Base-by-base conservation (phyloP, 2,888 invertebrate genomes). In the Lobophora halterata region DNA sequence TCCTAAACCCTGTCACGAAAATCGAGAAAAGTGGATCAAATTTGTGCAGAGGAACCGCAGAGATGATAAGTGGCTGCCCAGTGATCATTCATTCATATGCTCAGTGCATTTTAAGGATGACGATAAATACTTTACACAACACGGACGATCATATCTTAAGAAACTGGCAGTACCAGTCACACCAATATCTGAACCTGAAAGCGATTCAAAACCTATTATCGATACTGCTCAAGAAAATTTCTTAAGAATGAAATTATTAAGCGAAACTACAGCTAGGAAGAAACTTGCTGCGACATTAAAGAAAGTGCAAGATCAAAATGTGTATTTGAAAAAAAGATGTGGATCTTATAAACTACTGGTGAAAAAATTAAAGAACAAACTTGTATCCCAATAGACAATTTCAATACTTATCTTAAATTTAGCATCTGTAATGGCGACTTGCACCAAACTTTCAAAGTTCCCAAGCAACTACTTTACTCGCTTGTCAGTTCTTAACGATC, bases 191-290 rank as follows among this genome's bases (percentile, higher is more conserved):
- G n/a, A n/a, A n/a, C n/a, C n/a, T 5, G 14, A 5, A n/a, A 53
- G 52, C 27, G 31, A 33, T 10, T 51, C 49, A 1, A 42, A 54
- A 18, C 51, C 44, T 19, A 43, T 54, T 27, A 51, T 51, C 40
- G 52, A 58, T 35, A 51, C 39, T n/a, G 51, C 53, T 3, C 29
- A 39, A 27, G 48, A 55, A 49, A 54, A 49, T 17, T 14, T 33
- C 2, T 33, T 56, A 4, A 48, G 45, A 38, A 23, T 18, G 11
- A 39, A 47, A 46, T 20, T 52, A 34, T 10, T 5, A 1, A 42
- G 40, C n/a, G 26, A 30, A 38, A 26, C 9, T 10, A 14, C 17
- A 8, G 47, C 42, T 32, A 49, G 31, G 35, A 50, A 46, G 9
- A 37, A 28, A 21, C 14, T 49, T 13, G 23, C 42, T n/a, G 24